Base-by-base conservation (phyloP, 2,797 vertebrate species). In the Pelobates cultripes region DNA sequence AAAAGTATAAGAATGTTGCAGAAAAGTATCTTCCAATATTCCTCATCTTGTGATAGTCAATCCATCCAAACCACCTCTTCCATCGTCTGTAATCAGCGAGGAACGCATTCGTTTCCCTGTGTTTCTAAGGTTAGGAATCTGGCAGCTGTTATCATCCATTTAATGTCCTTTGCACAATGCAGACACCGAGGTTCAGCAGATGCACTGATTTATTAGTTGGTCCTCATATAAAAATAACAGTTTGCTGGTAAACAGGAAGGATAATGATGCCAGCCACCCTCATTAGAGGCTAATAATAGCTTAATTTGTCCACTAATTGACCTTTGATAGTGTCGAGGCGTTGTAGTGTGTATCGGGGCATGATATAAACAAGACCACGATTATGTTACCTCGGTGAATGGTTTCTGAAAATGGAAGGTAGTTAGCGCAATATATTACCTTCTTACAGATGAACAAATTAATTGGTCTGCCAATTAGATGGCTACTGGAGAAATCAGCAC, bases 241-340 rank as follows among this genome's bases (percentile, higher is more conserved):
- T 93, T 92, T 92, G 90, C 90, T 91, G 89, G 91, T 94, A 94
- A 93, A 93, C 89, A 93, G 90, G 90, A 92, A 92, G 91, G 91
- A 91, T 94, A 94, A 94, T 93, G 92, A 93, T 93, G 92, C 90
- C 93, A 93, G 91, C 90, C 88, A 83, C 91, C 92, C 92, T 94
- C 91, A 90, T 94, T 94, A 94, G 90, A 92, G 88, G 87, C 90
- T 93, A 93, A 94, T 95, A 94, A 94, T 93, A 92, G 87, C 90
- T 94, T 94, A 93, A 95, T 94, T 92, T 93, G 92, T 92, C 91
- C 91, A 92, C 91, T 93, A 94, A 94, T 94, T 95, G 93, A 94
- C 93, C 93, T 89, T 82, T 83, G 90, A 86, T 91, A 91, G 92
- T 80, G 2, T 85, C 85, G 92, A 86, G 84, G 89, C 88, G 84